Conservation (phyloP, 2,888 invertebrate species). For the Euproctis similis region DNA sequence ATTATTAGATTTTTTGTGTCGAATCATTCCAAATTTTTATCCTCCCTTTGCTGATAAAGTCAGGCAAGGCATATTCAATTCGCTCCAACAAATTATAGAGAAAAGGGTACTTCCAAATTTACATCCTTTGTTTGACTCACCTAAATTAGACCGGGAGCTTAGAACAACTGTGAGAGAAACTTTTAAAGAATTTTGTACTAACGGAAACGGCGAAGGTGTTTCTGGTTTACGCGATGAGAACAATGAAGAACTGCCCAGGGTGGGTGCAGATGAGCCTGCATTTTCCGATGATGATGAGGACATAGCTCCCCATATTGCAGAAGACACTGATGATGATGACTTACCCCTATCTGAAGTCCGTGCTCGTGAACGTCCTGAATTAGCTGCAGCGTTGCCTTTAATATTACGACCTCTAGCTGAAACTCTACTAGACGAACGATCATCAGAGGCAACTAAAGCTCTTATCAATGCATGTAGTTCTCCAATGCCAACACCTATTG, state of each 20-base stretch:
- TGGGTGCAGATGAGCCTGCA: slow-evolving; percentile 80
- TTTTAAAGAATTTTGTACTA: slow-evolving; percentile 91
- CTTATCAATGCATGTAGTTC: slow-evolving; percentile 51
- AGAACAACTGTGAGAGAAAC: slow-evolving; percentile 90
- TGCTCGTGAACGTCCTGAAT: slow-evolving; percentile 78
- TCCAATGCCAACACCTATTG: slow-evolving; percentile 56
- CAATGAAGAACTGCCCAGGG: slow-evolving; percentile 52
- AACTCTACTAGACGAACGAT: slow-evolving; percentile 62
- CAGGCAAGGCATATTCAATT: slow-evolving; percentile 86
- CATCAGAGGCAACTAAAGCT: slow-evolving; percentile 50
- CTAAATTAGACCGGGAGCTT: slow-evolving; percentile 89
- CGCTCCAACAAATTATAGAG: slow-evolving; percentile 89
- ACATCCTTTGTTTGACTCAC: slow-evolving; percentile 90
- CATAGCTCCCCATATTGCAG: slow-evolving; percentile 52
- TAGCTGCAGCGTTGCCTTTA: slow-evolving; percentile 63
- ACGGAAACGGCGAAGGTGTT: slow-evolving; percentile 66
- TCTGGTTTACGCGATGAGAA: slow-evolving; percentile 68
- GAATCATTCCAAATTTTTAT: slow-evolving; percentile 92
- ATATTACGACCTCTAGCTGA: slow-evolving; percentile 61
- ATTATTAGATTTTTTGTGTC: slow-evolving; percentile 91
- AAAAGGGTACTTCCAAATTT: slow-evolving; percentile 93
- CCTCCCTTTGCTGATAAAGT: slow-evolving; percentile 87
- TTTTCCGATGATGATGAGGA: slow-evolving; percentile 93
- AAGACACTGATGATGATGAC: slow-evolving; percentile 84
- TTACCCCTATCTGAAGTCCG: slow-evolving; percentile 86